Evolutionary conservation across 2,113 vertebrate genomes (phyloP), one percentile per base, ranked within the genome.

Genomic region (Forbesichthys agassizii): DNA sequence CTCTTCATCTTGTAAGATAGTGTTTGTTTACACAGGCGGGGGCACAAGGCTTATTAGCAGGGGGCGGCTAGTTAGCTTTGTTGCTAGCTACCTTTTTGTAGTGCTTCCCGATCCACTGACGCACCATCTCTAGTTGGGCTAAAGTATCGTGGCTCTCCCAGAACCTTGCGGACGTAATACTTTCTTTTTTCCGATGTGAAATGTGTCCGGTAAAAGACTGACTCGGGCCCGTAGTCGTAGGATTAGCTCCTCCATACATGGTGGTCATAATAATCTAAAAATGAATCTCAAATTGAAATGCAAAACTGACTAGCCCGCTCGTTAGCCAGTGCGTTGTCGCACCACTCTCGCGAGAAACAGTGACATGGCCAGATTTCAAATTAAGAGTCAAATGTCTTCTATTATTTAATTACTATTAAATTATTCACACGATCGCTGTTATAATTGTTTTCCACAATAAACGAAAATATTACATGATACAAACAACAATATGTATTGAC

Each of bases 21-120:
- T 12, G 65, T 84, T 65, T 88, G 85, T 90, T 89, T 88, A 85
- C 86, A 85, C 86, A 85, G 16, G 81, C 55, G 63, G 33, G 74
- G 67, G 66, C 49, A 48, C 0, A n/a, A 54, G 48, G 53, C 20
- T 56, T 46, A 47, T 12, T 84, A 81, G 66, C 79, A 79, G 80
- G 75, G 78, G 71, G 74, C 73, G 77, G 75, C 76, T 85, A 85
- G 73, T 73, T 56, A 59, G 59, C 56, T 68, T 61, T 51, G 49
- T 49, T 20, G 58, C 88, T 87, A 84, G 33, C 67, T 84, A 97
- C 96, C 95, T 97, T 98, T 90, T 95, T 96, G 92, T 96, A 96
- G 88, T 96, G 94, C 88, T 96, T 97, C 67, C 92, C 95, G 55
- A 96, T 90, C 96, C 96, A 98, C 73, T 92, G 92, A 36, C 96